Evolutionary conservation across 2,113 vertebrate genomes (phyloP).

Genomic region (Patagioenas fasciata): DNA sequence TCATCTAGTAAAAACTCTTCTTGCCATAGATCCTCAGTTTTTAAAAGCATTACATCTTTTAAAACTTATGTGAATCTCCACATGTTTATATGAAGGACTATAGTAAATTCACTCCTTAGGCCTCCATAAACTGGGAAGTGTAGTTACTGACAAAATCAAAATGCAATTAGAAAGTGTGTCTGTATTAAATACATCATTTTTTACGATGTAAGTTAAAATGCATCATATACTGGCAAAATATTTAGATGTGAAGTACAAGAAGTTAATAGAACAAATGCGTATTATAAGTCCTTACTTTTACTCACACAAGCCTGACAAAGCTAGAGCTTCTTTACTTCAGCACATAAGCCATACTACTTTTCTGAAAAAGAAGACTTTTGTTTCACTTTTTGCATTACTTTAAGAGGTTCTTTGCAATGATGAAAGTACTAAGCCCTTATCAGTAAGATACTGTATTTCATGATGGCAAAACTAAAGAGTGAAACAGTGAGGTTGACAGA

Average conservation of each 20-base stretch:
- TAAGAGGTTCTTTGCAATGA: slow-evolving; percentile 48
- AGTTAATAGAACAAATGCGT: neutral
- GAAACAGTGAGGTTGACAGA: slow-evolving; percentile 21
- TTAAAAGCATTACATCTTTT: neutral
- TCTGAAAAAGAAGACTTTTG: neutral
- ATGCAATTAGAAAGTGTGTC: neutral
- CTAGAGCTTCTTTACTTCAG: neutral
- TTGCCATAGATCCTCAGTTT: neutral
- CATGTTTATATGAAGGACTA: neutral
- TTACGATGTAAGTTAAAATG: neutral
- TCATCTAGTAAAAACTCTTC: neutral
- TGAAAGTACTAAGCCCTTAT: slow-evolving; percentile 58
- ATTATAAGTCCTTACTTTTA: neutral
- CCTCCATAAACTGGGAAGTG: neutral
- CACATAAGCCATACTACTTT: neutral
- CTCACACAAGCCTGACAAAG: neutral
- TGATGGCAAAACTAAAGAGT: slow-evolving; percentile 50
- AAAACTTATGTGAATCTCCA: neutral
- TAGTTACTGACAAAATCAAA: neutral
- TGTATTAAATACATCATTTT: neutral
- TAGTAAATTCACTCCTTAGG: neutral
- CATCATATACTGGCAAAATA: neutral
- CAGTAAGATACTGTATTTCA: neutral
- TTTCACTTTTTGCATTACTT: slow-evolving; percentile 19
- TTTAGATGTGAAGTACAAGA: neutral